Evolutionary conservation across 2,113 vertebrate species (phyloP).

Genomic region (Erythrocebus patas): DNA sequence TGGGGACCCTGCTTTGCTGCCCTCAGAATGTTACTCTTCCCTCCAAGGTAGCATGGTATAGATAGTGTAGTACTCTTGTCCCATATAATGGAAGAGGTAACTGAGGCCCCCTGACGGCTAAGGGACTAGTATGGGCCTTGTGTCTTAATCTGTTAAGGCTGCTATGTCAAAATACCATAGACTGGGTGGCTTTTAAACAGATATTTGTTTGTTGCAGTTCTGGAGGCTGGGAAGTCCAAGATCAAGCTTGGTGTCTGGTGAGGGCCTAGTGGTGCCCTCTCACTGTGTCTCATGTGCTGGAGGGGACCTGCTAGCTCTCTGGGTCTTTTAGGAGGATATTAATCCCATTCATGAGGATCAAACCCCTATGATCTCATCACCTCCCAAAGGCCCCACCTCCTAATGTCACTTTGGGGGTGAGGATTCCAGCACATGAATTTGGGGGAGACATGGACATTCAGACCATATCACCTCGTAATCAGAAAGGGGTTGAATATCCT

Average conservation of each 20-base stretch:
- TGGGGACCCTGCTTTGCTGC: accelerated
- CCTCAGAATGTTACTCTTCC: accelerated
- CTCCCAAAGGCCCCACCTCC: background rate
- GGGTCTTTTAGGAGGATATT: background rate
- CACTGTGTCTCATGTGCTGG: accelerated
- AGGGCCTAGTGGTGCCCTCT: background rate
- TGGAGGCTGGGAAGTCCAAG: background rate
- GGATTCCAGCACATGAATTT: background rate
- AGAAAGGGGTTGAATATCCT: background rate
- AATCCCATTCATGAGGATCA: background rate
- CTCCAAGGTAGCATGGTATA: too few relatives aligned
- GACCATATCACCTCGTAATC: background rate
- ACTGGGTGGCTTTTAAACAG: background rate
- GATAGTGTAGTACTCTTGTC: accelerated
- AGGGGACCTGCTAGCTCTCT: background rate
- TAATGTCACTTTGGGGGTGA: background rate
- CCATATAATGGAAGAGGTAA: background rate
- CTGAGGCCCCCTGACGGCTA: background rate
- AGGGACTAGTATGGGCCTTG: background rate
- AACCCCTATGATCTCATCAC: background rate
- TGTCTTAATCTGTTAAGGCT: background rate
- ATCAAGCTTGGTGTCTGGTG: background rate
- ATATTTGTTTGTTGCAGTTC: background rate
- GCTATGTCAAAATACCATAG: background rate
- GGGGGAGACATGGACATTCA: background rate